A percentile compares a stretch with the other conserved stretches of the same genome.
These are phyloP conservation scores for Takifugu flavidus DNA, from an alignment of 2,113 vertebrate species.

Conservation along the genomic window DNA sequence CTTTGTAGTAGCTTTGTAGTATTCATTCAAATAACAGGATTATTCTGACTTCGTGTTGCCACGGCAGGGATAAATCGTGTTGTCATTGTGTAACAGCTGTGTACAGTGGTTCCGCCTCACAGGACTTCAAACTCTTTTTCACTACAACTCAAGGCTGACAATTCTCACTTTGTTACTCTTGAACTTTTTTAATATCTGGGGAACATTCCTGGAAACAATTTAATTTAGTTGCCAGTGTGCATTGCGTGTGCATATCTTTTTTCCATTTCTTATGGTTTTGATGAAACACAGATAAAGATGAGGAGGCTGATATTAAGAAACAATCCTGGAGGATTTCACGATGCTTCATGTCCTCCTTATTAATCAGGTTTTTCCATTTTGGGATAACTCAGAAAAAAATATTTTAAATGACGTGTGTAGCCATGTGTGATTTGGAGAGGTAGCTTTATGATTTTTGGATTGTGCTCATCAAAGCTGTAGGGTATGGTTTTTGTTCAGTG, in stretches of 20 bases:
- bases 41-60: too few relatives aligned
- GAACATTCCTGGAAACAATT: constrained; percentile 24
- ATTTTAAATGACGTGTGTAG: constrained; percentile 8
- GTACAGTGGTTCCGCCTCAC: neutral
- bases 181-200: too few relatives aligned
- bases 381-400: neutral
- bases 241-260: neutral
- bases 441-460: neutral
- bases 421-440: neutral
- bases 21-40: too few relatives aligned
- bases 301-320: neutral
- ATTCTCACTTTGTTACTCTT: neutral
- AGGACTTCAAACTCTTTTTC: constrained; percentile 10
- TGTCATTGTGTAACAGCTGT: neutral
- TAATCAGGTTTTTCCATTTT: neutral
- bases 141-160: neutral
- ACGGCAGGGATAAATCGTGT: neutral
- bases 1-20: neutral
- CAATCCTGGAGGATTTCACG: neutral
- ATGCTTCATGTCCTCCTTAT: constrained; percentile 1
- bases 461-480: neutral
- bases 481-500: constrained; percentile 1
- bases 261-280: neutral
- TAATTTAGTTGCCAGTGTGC: neutral
- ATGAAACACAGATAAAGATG: constrained; percentile 8